Evolutionary conservation across 2,797 vertebrate genomes (phyloP).

Genomic region (Nyctalus aviator): DNA sequence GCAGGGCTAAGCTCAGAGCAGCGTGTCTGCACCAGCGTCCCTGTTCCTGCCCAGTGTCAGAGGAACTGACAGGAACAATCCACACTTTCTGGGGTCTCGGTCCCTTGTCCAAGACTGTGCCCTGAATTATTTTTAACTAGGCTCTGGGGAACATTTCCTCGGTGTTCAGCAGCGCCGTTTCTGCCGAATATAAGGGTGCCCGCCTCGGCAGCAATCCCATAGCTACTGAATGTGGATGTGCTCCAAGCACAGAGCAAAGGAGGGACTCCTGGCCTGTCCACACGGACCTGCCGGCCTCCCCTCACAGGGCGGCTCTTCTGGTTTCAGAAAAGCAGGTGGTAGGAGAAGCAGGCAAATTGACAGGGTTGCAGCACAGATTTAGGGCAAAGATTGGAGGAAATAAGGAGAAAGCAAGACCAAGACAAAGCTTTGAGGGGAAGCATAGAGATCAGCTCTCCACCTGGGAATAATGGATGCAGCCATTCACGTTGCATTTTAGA

Average conservation of each 20-base stretch:
- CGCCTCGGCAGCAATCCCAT: not conserved
- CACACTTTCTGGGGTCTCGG: not conserved
- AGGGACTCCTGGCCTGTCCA: not conserved
- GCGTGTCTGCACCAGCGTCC: not conserved
- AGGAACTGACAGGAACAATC: not conserved
- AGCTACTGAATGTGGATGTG: not conserved
- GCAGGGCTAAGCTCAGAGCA: not conserved
- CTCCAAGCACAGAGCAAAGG: not conserved
- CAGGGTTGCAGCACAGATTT: not conserved
- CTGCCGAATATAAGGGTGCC: not conserved
- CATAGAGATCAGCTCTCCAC: not conserved
- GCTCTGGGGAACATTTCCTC: not conserved
- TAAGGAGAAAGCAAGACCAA: constrained; percentile 18
- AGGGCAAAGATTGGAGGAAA: not conserved
- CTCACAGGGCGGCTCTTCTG: not conserved
- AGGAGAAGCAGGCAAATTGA: not conserved
- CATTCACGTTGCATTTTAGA: not conserved
- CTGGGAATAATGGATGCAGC: not conserved
- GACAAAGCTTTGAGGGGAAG: constrained; percentile 13
- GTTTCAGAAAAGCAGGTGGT: not conserved
- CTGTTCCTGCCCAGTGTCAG: not conserved
- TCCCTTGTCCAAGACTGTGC: not conserved
- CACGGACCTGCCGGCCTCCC: not conserved
- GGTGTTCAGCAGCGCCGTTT: not conserved
- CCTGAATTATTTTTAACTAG: not conserved